Base-by-base conservation (phyloP, 1,140 invertebrate genomes). In the Formica selysi region DNA sequence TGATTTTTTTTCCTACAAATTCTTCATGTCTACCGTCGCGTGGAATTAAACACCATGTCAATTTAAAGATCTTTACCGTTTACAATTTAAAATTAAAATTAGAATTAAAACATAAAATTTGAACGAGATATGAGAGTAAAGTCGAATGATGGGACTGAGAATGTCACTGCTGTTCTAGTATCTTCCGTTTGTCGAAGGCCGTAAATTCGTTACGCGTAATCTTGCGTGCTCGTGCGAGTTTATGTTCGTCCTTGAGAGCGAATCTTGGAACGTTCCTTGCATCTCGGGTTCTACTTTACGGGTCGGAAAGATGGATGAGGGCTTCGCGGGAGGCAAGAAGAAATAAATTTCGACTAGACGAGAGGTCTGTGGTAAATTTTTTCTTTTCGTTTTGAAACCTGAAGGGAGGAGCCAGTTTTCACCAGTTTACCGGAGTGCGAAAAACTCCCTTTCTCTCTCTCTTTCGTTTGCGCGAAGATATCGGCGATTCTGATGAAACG, bases 401-500 rank as follows among this genome's bases (percentile, higher is more conserved):
- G 61, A 85, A 88, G 79, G 74, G 74, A 19, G 36, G 26, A 76
- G 67, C 26, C 65, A 59, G 73, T 57, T 89, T 86, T 62, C 80
- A 78, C 70, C 59, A 68, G 68, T 71, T 89, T 76, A 81, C 36
- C 13, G 16, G 68, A 10, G 67, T 22, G 36, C n/a, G 19, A 10
- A 36, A 59, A 51, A 16, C 16, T 8, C 7, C 48, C 19, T 22
- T 5, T 44, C 41, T 68, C 13, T 8, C 19, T 54, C 38, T 73
- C 38, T 38, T 6, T 44, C 36, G 3, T 26, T 41, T 57, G 87
- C 44, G 59, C 38, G 38, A 80, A 16, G 59, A 26, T 86, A 89
- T 89, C 71, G 88, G 79, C 76, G 26, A 70, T 74, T 44, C 44
- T 54, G 29, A 57, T 80, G 57, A 80, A 88, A 85, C 80, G 86